Conservation (phyloP, 2,113 vertebrate genomes). For the Barnardius zonarius region DNA sequence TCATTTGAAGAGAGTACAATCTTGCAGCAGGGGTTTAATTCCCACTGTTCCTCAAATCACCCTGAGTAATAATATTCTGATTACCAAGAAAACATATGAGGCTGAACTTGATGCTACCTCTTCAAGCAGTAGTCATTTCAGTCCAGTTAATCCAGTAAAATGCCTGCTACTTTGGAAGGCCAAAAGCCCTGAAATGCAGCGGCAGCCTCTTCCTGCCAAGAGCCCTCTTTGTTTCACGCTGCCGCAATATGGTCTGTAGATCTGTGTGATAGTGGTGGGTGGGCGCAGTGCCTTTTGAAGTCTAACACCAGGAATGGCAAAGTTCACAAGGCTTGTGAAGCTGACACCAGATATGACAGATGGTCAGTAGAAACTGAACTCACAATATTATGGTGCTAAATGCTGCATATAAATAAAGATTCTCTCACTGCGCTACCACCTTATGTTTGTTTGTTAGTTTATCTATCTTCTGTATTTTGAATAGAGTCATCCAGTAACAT, state of each 20-base stretch:
- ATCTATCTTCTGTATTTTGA: neutral
- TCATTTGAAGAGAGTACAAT: neutral
- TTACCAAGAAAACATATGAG: neutral
- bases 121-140: neutral
- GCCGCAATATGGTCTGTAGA: neutral
- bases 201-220: constrained; percentile 2
- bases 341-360: constrained; percentile 42
- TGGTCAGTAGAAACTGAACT: constrained; percentile 8
- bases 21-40: neutral
- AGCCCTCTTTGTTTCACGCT: neutral
- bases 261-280: neutral
- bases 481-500: neutral
- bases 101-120: neutral
- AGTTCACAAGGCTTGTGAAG: neutral
- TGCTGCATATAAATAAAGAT: constrained; percentile 1
- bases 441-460: constrained; percentile 5
- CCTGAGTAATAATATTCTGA: neutral
- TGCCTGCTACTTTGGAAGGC: neutral
- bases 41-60: neutral
- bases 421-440: neutral
- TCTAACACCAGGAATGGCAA: constrained; percentile 21
- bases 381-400: constrained; percentile 28
- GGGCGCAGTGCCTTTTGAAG: neutral
- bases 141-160: neutral
- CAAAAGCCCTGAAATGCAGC: neutral